phyloP scores from a whole-genome alignment of 2,888 invertebrate genomes.

The Villa cingulata region DNA sequence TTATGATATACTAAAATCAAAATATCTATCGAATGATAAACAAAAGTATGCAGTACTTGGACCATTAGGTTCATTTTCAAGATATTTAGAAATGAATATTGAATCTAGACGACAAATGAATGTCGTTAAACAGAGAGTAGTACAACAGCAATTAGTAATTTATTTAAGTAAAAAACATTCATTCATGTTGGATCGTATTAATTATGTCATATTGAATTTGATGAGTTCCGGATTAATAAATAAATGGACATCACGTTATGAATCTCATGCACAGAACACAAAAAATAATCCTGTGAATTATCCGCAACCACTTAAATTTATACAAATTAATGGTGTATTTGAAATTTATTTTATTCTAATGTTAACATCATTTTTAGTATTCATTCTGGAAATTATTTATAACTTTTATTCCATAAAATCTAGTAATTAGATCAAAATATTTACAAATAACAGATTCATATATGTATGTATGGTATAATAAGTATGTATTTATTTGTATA shows the following conservation, averaged over 20 bases:
- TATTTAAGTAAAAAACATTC: neutral
- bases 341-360: neutral
- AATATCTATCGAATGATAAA: neutral
- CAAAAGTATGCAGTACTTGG: neutral
- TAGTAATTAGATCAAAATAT: too few species aligned
- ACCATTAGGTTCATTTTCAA: neutral
- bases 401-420: too few species aligned
- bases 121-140: conserved; percentile 1
- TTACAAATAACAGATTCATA: too few species aligned
- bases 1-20: neutral
- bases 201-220: neutral
- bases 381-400: neutral
- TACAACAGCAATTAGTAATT: neutral
- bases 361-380: neutral
- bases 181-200: neutral
- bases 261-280: neutral
- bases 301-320: neutral
- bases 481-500: too few species aligned
- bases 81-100: neutral
- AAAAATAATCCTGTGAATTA: neutral
- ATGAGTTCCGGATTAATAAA: neutral
- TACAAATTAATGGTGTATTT: neutral
- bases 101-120: neutral
- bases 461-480: too few species aligned
- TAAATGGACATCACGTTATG: neutral